Base-by-base conservation (phyloP, 2,113 vertebrate genomes). In the Gila orcuttii region DNA sequence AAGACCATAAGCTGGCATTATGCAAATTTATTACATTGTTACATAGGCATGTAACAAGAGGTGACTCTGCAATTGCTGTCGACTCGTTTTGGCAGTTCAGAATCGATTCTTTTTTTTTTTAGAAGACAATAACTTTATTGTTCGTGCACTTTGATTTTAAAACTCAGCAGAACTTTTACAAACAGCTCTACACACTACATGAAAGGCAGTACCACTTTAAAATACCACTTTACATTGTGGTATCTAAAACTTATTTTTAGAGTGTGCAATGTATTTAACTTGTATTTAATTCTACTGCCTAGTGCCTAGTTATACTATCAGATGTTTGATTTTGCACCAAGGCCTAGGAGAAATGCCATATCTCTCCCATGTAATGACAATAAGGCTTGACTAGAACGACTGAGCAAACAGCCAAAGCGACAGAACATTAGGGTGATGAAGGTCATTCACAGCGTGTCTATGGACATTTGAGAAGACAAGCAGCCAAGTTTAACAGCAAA, bases 401-500 rank as follows among this genome's bases (percentile, higher is more conserved):
- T 47, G 71, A 74, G 74, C 39, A 25, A 25, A 39, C 4, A 77
- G 47, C 19, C 42, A 59, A 69, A 36, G 42, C 25, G 17, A 66
- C 68, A 42, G 69, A 50, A 33, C 11, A 42, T 42, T 66, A 59
- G 36, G 25, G 42, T 60, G 60, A 82, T 84, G 28, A 71, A 77
- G 47, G 7, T 77, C 52, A 55, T 21, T 55, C 47, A 52, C n/a
- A 50, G n/a, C 3, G 8, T 55, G 47, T 77, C 47, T 60, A 60
- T 82, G 25, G 59, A 19, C 45, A n/a, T 42, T 87, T 82, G 39
- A 36, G 69, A 80, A 15, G 23, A 19, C 6, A 82, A 85, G 17
- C 23, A 25, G 75, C 66, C 74, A 66, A 78, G 75, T 57, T 69
- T 69, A 76, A 77, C 59, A 4, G 75, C 36, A 76, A 81, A 59